Percentiles rank a stretch among this genome's conserved stretches.
Conservation (phyloP, 2,888 invertebrate genomes). For the Cremastinae sp. region DNA sequence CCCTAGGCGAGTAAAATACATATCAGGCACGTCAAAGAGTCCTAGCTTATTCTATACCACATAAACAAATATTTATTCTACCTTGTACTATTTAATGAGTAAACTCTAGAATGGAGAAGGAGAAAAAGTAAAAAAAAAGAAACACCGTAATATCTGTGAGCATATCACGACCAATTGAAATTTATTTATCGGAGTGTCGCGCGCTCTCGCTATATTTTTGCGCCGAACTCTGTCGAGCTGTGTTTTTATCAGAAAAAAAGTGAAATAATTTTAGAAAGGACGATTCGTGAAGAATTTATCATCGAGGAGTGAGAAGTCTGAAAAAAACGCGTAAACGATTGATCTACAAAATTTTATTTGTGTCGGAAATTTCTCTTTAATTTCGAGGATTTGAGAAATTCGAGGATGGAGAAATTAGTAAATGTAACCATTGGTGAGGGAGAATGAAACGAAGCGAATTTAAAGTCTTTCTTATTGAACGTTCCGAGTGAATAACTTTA, state of each 20-base stretch:
- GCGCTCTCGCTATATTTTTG: conserved; percentile 3
- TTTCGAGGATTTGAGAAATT: too few species aligned
- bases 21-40: conserved; percentile 59
- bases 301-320: background rate
- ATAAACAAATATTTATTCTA: conserved; percentile 57
- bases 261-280: background rate
- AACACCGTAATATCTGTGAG: conserved; percentile 22
- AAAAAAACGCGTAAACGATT: conserved; percentile 5
- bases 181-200: conserved; percentile 21
- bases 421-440: background rate
- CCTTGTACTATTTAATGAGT: conserved; percentile 48
- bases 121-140: conserved; percentile 21
- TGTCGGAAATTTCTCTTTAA: too few species aligned
- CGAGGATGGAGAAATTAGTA: background rate
- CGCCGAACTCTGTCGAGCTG: background rate
- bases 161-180: conserved; percentile 39
- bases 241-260: conserved; percentile 2
- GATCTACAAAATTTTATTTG: background rate
- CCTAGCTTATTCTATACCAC: conserved; percentile 57
- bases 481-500: background rate
- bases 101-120: conserved; percentile 29
- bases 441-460: conserved; percentile 41
- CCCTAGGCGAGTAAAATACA: conserved; percentile 56
- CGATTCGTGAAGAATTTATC: too few species aligned
- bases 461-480: background rate